Conservation (phyloP, 2,113 vertebrate genomes). For the Stercorarius parasiticus region DNA sequence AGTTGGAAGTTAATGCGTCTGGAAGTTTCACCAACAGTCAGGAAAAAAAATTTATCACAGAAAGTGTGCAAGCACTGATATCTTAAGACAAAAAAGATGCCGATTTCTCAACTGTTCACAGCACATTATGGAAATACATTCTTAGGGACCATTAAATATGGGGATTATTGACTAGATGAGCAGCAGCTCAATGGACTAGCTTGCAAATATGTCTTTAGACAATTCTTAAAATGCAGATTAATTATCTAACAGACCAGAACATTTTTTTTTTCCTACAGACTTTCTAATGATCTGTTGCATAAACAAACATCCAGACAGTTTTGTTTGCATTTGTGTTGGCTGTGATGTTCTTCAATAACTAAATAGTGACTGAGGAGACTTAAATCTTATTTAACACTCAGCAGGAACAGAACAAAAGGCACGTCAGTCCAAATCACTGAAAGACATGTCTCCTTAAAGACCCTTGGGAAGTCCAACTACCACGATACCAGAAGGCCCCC, state of each 20-base stretch:
- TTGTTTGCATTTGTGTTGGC: neutral
- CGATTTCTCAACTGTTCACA: constrained; percentile 42
- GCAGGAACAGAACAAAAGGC: constrained; percentile 6
- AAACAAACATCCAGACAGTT: constrained; percentile 46
- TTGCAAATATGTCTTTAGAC: constrained; percentile 54
- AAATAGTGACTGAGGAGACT: constrained; percentile 1
- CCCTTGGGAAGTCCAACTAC: neutral
- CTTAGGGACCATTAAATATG: constrained; percentile 54
- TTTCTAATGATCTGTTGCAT: constrained; percentile 56
- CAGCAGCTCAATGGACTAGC: constrained; percentile 31
- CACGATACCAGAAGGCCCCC: neutral
- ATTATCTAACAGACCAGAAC: constrained; percentile 48
- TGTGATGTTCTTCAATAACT: neutral
- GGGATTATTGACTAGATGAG: constrained; percentile 55
- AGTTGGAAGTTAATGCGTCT: neutral
- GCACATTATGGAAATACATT: constrained; percentile 59
- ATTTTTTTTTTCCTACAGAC: neutral
- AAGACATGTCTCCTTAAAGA: neutral
- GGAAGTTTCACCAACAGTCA: constrained; percentile 11
- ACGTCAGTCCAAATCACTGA: neutral
- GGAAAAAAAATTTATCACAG: constrained; percentile 11
- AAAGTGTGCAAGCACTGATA: constrained; percentile 46
- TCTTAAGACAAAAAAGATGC: constrained; percentile 58
- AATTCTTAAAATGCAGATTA: constrained; percentile 62
- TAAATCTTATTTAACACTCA: constrained; percentile 51